These are phyloP conservation scores for Callipepla californica DNA, from an alignment of 2,113 vertebrate genomes.

Conservation along the genomic window DNA sequence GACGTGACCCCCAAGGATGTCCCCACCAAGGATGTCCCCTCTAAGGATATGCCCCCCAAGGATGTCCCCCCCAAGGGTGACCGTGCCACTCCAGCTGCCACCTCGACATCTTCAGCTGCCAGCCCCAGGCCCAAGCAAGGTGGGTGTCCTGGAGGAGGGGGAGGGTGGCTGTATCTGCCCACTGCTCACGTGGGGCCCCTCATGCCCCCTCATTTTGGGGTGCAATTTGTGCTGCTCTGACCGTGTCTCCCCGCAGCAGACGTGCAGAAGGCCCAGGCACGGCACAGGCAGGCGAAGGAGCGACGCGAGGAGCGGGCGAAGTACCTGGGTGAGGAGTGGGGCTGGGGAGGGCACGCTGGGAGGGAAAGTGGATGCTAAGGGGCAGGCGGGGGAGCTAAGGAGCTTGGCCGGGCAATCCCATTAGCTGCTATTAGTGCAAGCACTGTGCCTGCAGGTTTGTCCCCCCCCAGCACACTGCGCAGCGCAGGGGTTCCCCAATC, in stretches of 20 bases:
- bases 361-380: conserved; percentile 23
- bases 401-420: conserved; percentile 37
- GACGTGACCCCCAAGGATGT: too few relatives aligned
- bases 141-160: not conserved
- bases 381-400: not conserved
- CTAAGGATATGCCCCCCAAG: not conserved
- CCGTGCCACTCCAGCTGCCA: not conserved
- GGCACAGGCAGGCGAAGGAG: conserved; percentile 92
- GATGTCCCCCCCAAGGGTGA: not conserved
- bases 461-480: not conserved
- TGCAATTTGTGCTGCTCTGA: not conserved
- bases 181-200: not conserved
- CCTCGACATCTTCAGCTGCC: not conserved
- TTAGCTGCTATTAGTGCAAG: not conserved
- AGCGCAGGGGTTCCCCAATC: not conserved
- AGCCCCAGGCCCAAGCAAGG: conserved; percentile 77
- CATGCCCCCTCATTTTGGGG: not conserved
- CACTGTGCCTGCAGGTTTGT: not conserved
- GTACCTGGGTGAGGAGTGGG: conserved; percentile 88
- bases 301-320: conserved; percentile 93
- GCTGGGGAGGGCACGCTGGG: not conserved
- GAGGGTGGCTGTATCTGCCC: too few relatives aligned
- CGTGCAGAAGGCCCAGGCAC: conserved; percentile 88
- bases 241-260: conserved; percentile 72
- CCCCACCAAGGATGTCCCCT: not conserved